Evolutionary conservation across 1,140 invertebrate species (phyloP), one percentile per base, ranked within the genome.

Genomic region (Trichonephila inaurata): DNA sequence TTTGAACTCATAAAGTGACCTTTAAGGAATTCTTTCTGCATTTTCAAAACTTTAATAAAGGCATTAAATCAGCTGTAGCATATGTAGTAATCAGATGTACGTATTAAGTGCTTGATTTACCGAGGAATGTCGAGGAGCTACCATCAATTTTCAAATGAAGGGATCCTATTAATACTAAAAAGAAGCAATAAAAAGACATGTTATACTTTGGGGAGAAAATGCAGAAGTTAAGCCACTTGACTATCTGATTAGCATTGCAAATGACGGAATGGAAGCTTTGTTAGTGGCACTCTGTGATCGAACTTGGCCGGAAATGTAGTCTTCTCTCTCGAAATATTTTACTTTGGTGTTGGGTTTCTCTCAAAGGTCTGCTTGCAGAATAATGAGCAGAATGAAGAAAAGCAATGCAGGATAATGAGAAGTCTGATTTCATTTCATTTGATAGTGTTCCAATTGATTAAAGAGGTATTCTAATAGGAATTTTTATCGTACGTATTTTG

Each of bases 191-290:
- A 77, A 77, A 77, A 77, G 72, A 58, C 82, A 14, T 60, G 82
- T 83, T 44, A 8, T 83, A 19, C 82, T 8, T 33, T 33, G 24
- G 51, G 28, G 44, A 83, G 51, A 83, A 83, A n/a, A 60, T 58
- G 44, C 82, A 28, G 8, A 60, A n/a, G n/a, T 19, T 51, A 60
- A 83, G 82, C n/a, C 82, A 83, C 82, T 83, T 83, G 44, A 24
- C 19, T 58, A 18, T 58, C 72, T 77, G 40, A 83, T 83, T 83
- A 83, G 82, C 82, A 83, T 83, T 83, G 82, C 82, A 83, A 83
- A 83, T 83, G 51, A 33, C 28, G 5, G 72, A 40, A 77, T 77
- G 28, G 14, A 33, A 33, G 28, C 72, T 77, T 77, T 33, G 72
- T 77, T 28, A 40, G 18, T 77, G 28, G 28, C 72, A 77, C 28